These are phyloP conservation scores for Ametastegia equiseti DNA, from an alignment of 2,888 invertebrate species.

Conservation along the genomic window DNA sequence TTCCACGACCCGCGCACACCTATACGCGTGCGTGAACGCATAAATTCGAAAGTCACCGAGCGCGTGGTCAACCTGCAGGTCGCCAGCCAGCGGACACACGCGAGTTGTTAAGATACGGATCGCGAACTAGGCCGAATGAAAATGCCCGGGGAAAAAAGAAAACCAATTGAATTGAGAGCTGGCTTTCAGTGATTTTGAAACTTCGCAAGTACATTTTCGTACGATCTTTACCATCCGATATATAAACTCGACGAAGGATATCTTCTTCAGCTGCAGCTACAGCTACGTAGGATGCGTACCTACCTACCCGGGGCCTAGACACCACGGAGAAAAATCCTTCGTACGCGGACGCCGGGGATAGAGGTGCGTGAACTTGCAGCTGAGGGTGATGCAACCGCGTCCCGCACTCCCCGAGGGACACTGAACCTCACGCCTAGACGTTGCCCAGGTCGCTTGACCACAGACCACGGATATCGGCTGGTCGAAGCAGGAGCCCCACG, in stretches of 20 bases:
- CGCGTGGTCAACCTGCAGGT: constrained; percentile 15
- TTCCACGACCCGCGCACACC: neutral
- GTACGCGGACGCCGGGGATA: neutral
- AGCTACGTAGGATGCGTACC: too few relatives aligned
- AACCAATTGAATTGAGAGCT: too few relatives aligned
- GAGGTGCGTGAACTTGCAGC: constrained; percentile 49
- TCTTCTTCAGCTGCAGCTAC: too few relatives aligned
- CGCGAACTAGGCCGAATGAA: constrained; percentile 17
- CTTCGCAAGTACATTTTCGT: too few relatives aligned
- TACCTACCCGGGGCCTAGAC: neutral
- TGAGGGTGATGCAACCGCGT: constrained; percentile 46
- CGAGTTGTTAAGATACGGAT: neutral
- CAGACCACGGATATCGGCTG: constrained; percentile 48
- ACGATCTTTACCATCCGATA: too few relatives aligned
- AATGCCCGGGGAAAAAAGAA: neutral
- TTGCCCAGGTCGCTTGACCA: constrained; percentile 40
- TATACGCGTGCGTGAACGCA: neutral
- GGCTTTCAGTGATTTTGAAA: too few relatives aligned
- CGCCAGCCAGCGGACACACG: neutral
- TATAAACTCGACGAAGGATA: too few relatives aligned
- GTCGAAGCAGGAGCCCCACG: neutral
- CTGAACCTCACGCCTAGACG: constrained; percentile 32
- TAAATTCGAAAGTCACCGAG: constrained; percentile 33
- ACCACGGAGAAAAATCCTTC: constrained; percentile 10
- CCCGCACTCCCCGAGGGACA: constrained; percentile 26